Conservation (phyloP, 2,888 invertebrate species). For the Scaptomyza polygonia region DNA sequence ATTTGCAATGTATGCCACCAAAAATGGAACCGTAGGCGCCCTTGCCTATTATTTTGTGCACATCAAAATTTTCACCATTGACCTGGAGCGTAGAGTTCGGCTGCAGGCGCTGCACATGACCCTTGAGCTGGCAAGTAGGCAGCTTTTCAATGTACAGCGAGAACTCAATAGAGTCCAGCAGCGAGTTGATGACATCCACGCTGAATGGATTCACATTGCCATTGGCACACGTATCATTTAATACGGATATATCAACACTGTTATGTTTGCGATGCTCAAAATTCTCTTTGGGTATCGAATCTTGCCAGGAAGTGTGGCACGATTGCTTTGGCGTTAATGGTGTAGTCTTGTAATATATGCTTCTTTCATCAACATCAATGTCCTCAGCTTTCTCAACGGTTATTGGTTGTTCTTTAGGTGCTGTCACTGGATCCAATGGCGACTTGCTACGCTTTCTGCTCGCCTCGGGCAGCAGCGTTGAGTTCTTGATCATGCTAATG, state of each 20-base stretch:
- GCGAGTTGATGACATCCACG: slow-evolving; percentile 87
- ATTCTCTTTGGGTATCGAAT: slow-evolving; percentile 40
- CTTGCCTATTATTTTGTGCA: slow-evolving; percentile 91
- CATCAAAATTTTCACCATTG: slow-evolving; percentile 86
- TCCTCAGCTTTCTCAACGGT: slow-evolving; percentile 2
- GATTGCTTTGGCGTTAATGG: slow-evolving; percentile 79
- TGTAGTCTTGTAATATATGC: slow-evolving; percentile 78
- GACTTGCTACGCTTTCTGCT: slow-evolving; percentile 20
- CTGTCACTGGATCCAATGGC: not conserved
- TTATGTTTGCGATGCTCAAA: slow-evolving; percentile 66
- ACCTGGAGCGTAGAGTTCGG: slow-evolving; percentile 84
- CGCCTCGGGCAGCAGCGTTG: slow-evolving; percentile 72
- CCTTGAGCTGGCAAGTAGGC: slow-evolving; percentile 86
- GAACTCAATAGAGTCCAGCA: slow-evolving; percentile 90
- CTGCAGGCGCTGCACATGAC: slow-evolving; percentile 86
- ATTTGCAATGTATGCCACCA: slow-evolving; percentile 85
- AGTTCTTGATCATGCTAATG: slow-evolving; percentile 81
- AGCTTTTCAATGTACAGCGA: slow-evolving; percentile 86
- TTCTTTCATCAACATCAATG: slow-evolving; percentile 58
- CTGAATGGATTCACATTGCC: slow-evolving; percentile 92
- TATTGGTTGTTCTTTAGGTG: not conserved
- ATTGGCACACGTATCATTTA: slow-evolving; percentile 55
- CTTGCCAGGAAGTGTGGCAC: slow-evolving; percentile 70
- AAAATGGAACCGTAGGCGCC: slow-evolving; percentile 93
- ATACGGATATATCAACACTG: slow-evolving; percentile 66